Percentiles rank a stretch among this genome's conserved stretches.
phyloP scores from a whole-genome alignment of 2,888 invertebrate species.

The Psylliodes chrysocephalus region DNA sequence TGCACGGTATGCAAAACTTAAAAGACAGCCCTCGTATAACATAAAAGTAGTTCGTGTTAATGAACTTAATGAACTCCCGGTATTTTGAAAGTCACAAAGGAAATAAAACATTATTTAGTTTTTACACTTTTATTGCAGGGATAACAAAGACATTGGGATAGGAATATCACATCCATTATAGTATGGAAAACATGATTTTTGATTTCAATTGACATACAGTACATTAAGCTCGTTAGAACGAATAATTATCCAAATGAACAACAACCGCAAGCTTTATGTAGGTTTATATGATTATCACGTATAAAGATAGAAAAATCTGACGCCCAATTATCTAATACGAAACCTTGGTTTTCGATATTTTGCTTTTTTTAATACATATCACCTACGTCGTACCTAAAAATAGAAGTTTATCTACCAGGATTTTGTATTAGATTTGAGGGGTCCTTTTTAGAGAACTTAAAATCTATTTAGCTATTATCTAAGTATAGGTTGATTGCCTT shows the following conservation, averaged over 20 bases:
- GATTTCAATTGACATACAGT: conserved; percentile 64
- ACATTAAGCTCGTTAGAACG: conserved; percentile 62
- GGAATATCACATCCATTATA: conserved; percentile 55
- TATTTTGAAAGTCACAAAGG: too few relatives aligned
- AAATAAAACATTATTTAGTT: too few relatives aligned
- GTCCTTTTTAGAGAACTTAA: conserved; percentile 1
- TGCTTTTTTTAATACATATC: too few relatives aligned
- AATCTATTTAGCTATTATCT: conserved; percentile 8
- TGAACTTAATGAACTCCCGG: too few relatives aligned
- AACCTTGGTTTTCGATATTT: too few relatives aligned
- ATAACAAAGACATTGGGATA: conserved; percentile 50
- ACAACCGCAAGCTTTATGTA: conserved; percentile 45
- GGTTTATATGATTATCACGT: conserved; percentile 45
- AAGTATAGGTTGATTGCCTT: conserved; percentile 19
- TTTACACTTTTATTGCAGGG: conserved; percentile 38
- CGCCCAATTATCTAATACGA: background rate
- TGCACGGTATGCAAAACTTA: too few relatives aligned
- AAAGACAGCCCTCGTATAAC: too few relatives aligned
- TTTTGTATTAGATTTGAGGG: background rate
- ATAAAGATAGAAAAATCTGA: conserved; percentile 15
- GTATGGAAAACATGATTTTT: conserved; percentile 51
- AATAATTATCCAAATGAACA: conserved; percentile 34
- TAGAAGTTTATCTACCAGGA: too few relatives aligned
- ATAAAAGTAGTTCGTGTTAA: too few relatives aligned
- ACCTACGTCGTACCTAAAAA: too few relatives aligned